Evolutionary conservation across 2,888 invertebrate genomes (phyloP).

Genomic region (Phaedon cochleariae): DNA sequence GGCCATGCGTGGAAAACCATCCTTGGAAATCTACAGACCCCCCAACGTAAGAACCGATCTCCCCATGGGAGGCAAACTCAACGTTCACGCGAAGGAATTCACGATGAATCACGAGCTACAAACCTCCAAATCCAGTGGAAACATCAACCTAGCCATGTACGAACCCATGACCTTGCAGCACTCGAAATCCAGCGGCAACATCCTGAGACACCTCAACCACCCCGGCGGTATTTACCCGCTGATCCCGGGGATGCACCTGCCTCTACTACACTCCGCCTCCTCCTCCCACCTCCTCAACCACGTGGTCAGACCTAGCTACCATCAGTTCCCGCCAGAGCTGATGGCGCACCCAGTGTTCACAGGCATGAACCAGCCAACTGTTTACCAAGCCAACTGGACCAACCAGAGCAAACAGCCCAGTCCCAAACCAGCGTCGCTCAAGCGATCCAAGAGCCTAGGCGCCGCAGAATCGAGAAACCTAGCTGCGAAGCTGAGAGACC

Average conservation of each 20-base stretch:
- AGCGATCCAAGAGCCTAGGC: slow-evolving; percentile 84
- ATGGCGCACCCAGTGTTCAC: slow-evolving; percentile 62
- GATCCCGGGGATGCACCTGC: slow-evolving; percentile 50
- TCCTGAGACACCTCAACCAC: slow-evolving; percentile 68
- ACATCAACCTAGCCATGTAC: slow-evolving; percentile 53
- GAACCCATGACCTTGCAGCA: slow-evolving; percentile 59
- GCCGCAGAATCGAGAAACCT: slow-evolving; percentile 71
- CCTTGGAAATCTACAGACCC: slow-evolving; percentile 88
- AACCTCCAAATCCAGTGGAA: slow-evolving; percentile 59
- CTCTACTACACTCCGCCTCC: slow-evolving; percentile 69
- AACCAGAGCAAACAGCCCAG: slow-evolving; percentile 54
- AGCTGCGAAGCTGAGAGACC: slow-evolving; percentile 72
- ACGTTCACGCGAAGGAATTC: slow-evolving; percentile 91
- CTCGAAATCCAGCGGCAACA: slow-evolving; percentile 70
- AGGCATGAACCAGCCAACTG: slow-evolving; percentile 55
- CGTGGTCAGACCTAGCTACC: slow-evolving; percentile 70
- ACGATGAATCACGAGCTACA: slow-evolving; percentile 76
- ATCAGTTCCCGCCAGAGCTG: slow-evolving; percentile 60
- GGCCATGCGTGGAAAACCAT: slow-evolving; percentile 76
- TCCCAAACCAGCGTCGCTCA: slow-evolving; percentile 59
- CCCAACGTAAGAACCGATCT: slow-evolving; percentile 68
- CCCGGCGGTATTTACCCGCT: slow-evolving; percentile 52
- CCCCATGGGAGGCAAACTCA: slow-evolving; percentile 68
- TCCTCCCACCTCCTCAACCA: slow-evolving; percentile 71
- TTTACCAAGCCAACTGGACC: slow-evolving; percentile 44